Evolutionary conservation across 2,113 vertebrate species (phyloP), one percentile per base, ranked within the genome.

Genomic region (Ornithorhynchus anatinus): DNA sequence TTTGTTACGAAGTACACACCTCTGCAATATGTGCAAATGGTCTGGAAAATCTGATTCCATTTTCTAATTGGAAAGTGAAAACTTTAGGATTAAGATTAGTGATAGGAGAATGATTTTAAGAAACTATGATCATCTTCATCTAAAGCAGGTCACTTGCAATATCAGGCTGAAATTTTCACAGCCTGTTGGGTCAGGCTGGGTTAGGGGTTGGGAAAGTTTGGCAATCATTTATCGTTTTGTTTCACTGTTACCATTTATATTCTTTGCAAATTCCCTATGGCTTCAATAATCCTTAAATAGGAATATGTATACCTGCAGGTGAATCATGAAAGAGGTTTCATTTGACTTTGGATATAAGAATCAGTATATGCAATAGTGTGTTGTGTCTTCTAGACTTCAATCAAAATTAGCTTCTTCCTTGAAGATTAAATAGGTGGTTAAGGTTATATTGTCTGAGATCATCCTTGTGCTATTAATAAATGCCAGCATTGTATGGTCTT

Each of bases 331-430:
- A 50, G 57, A 63, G 33, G 11, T 56, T 75, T 72, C 57, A 33
- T 75, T 23, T 72, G 17, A 53, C 29, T 62, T 69, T 31, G 38
- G 16, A 52, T 16, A 12, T 5, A 36, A 16, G 57, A 31, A 48
- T 44, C 52, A 3, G 31, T 48, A 16, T 33, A 27, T 5, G 22
- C 62, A 50, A 59, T 72, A 78, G 25, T 76, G 77, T 78, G 60
- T 31, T 74, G 50, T 27, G n/a, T n/a, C n/a, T n/a, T 31, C 10
- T 14, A 33, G 50, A 71, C n/a, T 80, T 74, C 23, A 23, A 40
- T 74, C 59, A 42, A 20, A 71, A 20, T 7, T 31, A 3, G 20
- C 51, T 59, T 51, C 33, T 53, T 53, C 12, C 11, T 67, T 47
- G 37, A 23, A 56, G 25, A 66, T 16, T 14, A 11, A 69, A 11